Conservation (phyloP, 2,113 vertebrate genomes). For the Cinclus cinclus region DNA sequence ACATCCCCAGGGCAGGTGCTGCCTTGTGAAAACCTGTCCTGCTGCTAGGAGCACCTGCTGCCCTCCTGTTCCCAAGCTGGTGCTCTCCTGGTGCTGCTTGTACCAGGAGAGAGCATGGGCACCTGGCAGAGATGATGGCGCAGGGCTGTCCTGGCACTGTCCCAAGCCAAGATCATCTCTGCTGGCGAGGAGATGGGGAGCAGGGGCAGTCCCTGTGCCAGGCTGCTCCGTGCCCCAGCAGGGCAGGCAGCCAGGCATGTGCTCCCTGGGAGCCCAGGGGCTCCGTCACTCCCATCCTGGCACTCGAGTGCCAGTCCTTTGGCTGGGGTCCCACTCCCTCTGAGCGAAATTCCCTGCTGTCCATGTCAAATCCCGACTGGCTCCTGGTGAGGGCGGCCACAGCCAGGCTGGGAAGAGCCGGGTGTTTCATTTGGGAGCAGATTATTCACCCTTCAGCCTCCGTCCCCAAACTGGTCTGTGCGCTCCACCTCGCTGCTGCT, state of each 20-base stretch:
- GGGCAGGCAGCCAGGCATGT: background rate
- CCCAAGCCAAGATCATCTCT: background rate
- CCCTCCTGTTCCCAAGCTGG: background rate
- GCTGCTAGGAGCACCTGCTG: background rate
- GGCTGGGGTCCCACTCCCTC: background rate
- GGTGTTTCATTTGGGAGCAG: background rate
- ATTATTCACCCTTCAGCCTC: conserved; percentile 36
- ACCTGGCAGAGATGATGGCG: background rate
- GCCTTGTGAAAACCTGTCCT: background rate
- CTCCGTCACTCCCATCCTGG: background rate
- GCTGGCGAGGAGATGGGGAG: background rate
- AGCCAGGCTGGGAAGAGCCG: background rate
- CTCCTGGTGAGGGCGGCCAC: background rate
- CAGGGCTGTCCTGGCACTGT: background rate
- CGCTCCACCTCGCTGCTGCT: conserved; percentile 14
- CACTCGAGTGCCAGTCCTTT: background rate
- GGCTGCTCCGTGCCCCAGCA: background rate
- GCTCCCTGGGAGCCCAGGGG: background rate
- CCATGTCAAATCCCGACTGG: background rate
- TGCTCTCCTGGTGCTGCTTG: background rate
- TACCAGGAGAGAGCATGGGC: background rate
- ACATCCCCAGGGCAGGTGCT: background rate
- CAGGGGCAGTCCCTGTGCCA: background rate
- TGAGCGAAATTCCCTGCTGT: background rate
- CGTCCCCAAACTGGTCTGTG: conserved; percentile 44